A percentile compares a stretch with the other conserved stretches of the same genome.
These are phyloP conservation scores for Mesocricetus auratus DNA, from an alignment of 2,113 vertebrate species.

Conservation along the genomic window DNA sequence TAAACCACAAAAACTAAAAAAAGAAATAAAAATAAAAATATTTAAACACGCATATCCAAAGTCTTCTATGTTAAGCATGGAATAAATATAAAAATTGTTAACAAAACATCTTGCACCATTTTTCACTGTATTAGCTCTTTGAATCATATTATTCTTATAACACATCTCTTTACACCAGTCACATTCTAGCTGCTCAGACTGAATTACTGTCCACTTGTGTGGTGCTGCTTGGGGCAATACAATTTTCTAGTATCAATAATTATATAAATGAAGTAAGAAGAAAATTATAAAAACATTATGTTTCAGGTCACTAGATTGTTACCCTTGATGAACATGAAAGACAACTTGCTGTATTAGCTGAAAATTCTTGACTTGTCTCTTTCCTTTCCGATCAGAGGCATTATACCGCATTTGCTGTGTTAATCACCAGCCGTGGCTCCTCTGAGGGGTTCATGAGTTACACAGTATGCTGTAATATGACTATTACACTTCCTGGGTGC, in stretches of 20 bases:
- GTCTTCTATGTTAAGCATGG: background rate
- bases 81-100: background rate
- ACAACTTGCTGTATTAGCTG: background rate
- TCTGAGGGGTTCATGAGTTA: slow-evolving; percentile 56
- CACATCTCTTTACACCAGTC: background rate
- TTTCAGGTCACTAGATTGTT: background rate
- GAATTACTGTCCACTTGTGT: background rate
- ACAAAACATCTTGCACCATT: background rate
- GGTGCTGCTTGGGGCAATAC: background rate
- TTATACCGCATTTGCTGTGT: background rate
- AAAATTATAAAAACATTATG: background rate
- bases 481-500: slow-evolving; percentile 43
- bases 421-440: slow-evolving; percentile 38
- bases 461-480: slow-evolving; percentile 72
- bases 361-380: background rate
- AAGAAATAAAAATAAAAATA: background rate
- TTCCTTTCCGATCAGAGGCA: background rate
- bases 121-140: background rate
- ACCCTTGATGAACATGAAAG: slow-evolving; percentile 14
- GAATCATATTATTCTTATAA: background rate
- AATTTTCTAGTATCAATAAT: background rate
- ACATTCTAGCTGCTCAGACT: background rate
- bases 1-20: background rate
- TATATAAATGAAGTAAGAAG: background rate
- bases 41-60: background rate